Evolutionary conservation across 1,140 invertebrate species (phyloP).

Genomic region (Ostrea edulis): DNA sequence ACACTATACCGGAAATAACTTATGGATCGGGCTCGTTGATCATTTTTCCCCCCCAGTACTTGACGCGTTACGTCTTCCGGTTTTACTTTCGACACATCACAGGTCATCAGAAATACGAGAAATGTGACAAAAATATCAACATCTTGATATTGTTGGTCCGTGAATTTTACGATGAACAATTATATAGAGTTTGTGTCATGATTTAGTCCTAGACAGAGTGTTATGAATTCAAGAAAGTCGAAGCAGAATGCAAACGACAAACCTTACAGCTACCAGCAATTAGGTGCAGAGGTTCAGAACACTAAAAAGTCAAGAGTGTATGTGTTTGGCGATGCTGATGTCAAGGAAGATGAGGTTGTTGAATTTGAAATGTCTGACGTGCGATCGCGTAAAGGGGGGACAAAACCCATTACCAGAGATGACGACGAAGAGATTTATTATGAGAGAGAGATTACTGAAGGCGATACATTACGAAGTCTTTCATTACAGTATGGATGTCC

Average conservation of each 20-base stretch:
- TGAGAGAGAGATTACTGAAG: constrained; percentile 67
- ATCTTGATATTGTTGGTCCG: neutral
- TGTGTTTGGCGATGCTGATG: constrained; percentile 69
- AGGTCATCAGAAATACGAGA: neutral
- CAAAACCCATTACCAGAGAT: constrained; percentile 34
- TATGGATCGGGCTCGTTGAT: neutral
- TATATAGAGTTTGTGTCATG: neutral
- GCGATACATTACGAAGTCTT: constrained; percentile 70
- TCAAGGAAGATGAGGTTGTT: constrained; percentile 63
- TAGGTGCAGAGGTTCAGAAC: constrained; percentile 67
- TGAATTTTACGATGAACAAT: neutral
- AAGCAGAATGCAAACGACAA: neutral
- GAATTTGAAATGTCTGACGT: constrained; percentile 70
- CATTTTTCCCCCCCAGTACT: neutral
- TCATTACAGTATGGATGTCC: constrained; percentile 72
- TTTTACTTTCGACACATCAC: constrained; percentile 19
- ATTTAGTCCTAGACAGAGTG: neutral
- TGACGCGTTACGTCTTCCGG: constrained; percentile 34
- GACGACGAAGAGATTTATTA: constrained; percentile 61
- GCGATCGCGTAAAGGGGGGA: constrained; percentile 56
- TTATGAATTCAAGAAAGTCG: constrained; percentile 22
- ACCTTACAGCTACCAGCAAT: constrained; percentile 41
- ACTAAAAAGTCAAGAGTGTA: constrained; percentile 68
- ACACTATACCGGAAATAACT: neutral
- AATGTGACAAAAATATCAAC: neutral